Conservation (phyloP, 2,888 invertebrate species). For the Cacoxenus indagator region DNA sequence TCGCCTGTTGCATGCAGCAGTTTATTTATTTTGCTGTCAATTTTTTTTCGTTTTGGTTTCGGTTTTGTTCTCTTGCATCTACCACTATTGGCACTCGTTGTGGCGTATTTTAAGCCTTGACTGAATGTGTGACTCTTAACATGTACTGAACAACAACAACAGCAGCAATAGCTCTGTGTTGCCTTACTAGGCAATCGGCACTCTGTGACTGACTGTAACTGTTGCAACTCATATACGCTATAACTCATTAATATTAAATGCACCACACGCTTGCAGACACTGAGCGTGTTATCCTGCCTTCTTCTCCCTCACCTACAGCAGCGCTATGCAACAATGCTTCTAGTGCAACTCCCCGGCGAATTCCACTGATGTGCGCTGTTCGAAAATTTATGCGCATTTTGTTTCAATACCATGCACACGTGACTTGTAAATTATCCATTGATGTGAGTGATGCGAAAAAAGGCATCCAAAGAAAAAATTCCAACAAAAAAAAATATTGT, state of each 20-base stretch:
- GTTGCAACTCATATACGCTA: conserved; percentile 49
- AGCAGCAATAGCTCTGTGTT: not conserved
- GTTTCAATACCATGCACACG: conserved; percentile 66
- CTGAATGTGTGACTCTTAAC: conserved; percentile 60
- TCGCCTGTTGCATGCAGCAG: not conserved
- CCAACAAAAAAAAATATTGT: conserved; percentile 14
- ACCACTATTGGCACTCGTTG: conserved; percentile 39
- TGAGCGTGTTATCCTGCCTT: not conserved
- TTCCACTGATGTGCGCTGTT: conserved; percentile 22
- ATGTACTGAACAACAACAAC: conserved; percentile 30
- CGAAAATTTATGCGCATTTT: conserved; percentile 63
- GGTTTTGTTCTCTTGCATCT: not conserved
- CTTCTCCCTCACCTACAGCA: not conserved
- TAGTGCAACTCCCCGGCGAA: not conserved
- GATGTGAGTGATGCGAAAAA: conserved; percentile 47
- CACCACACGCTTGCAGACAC: not conserved
- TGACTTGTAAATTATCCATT: conserved; percentile 66
- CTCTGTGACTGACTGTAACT: no score
- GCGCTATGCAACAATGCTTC: not conserved
- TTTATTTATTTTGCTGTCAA: conserved; percentile 1
- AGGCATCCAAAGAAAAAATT: conserved; percentile 18
- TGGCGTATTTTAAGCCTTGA: conserved; percentile 56
- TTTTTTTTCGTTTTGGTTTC: not conserved
- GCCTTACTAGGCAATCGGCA: not conserved
- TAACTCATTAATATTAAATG: conserved; percentile 66